These are phyloP conservation scores for Tetragnatha montana DNA, from an alignment of 2,888 invertebrate species.

Conservation along the genomic window DNA sequence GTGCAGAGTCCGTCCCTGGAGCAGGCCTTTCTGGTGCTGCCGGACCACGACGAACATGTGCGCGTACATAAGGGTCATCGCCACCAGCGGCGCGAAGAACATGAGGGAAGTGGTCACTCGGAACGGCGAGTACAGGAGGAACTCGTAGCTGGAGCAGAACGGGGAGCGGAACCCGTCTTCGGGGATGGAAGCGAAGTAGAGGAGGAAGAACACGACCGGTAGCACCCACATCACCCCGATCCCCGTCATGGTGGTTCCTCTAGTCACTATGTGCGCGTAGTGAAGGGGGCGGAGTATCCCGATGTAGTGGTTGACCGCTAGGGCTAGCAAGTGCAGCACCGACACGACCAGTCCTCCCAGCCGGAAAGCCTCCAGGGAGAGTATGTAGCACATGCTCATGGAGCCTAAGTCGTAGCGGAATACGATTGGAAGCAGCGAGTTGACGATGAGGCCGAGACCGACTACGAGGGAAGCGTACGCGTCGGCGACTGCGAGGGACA, in stretches of 20 bases:
- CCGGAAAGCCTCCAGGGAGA: slow-evolving; percentile 77
- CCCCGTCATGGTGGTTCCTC: slow-evolving; percentile 78
- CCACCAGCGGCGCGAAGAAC: slow-evolving; percentile 80
- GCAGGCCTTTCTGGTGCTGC: slow-evolving; percentile 77
- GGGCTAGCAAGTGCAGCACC: slow-evolving; percentile 81
- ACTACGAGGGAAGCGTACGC: slow-evolving; percentile 79
- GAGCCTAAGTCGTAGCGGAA: slow-evolving; percentile 75
- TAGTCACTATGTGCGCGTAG: slow-evolving; percentile 80
- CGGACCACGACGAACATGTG: slow-evolving; percentile 80
- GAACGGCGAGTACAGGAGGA: slow-evolving; percentile 77
- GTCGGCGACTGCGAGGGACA: slow-evolving; percentile 79
- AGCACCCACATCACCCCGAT: slow-evolving; percentile 80
- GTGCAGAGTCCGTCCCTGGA: slow-evolving; percentile 73
- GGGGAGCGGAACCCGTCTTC: slow-evolving; percentile 75
- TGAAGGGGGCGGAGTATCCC: slow-evolving; percentile 81
- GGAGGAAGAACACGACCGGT: slow-evolving; percentile 79
- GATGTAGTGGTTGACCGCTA: slow-evolving; percentile 83
- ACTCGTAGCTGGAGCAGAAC: slow-evolving; percentile 73
- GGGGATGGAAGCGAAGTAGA: slow-evolving; percentile 78
- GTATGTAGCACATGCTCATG: slow-evolving; percentile 74
- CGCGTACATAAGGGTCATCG: slow-evolving; percentile 81
- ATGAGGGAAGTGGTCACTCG: slow-evolving; percentile 79
- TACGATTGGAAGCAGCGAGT: slow-evolving; percentile 78
- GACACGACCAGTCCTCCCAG: slow-evolving; percentile 81
- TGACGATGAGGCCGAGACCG: slow-evolving; percentile 79